phyloP scores from a whole-genome alignment of 1,140 invertebrate species.

The Drosophila serrata region DNA sequence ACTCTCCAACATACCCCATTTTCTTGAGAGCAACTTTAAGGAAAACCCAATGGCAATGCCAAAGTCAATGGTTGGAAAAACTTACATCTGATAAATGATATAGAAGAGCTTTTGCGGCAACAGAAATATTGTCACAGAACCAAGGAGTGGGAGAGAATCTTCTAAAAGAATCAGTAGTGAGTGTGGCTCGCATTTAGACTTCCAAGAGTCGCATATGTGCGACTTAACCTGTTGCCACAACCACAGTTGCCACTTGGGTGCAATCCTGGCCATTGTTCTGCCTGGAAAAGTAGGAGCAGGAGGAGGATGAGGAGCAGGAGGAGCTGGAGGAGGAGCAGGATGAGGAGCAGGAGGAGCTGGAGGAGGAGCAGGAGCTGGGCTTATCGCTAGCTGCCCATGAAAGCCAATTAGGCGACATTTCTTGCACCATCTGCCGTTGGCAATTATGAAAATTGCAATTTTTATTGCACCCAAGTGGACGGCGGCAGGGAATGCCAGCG shows the following conservation, averaged over 20 bases:
- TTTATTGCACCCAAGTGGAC: conserved; percentile 74
- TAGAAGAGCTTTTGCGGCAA: conserved; percentile 59
- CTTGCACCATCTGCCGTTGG: conserved; percentile 75
- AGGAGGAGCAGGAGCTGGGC: conserved; percentile 1
- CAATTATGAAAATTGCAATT: conserved; percentile 84
- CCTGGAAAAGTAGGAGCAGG: conserved; percentile 23
- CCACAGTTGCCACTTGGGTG: conserved; percentile 14
- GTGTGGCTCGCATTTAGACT: conserved; percentile 20
- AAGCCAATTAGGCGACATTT: conserved; percentile 83
- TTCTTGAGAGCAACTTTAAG: background rate
- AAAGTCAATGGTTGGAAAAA: conserved; percentile 65
- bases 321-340: conserved; percentile 5
- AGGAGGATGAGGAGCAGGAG: background rate
- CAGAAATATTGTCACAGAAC: conserved; percentile 73
- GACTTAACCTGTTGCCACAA: conserved; percentile 51
- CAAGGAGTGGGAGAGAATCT: conserved; percentile 1
- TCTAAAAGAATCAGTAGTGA: conserved; percentile 19
- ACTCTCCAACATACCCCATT: background rate
- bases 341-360: background rate
- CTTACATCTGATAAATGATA: conserved; percentile 83
- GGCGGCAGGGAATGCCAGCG: conserved; percentile 50
- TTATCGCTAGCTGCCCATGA: conserved; percentile 55
- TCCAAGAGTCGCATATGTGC: conserved; percentile 9
- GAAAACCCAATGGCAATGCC: conserved; percentile 59
- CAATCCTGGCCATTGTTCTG: conserved; percentile 64